Conservation (phyloP, 2,888 invertebrate genomes). For the Nymphalis c-album region DNA sequence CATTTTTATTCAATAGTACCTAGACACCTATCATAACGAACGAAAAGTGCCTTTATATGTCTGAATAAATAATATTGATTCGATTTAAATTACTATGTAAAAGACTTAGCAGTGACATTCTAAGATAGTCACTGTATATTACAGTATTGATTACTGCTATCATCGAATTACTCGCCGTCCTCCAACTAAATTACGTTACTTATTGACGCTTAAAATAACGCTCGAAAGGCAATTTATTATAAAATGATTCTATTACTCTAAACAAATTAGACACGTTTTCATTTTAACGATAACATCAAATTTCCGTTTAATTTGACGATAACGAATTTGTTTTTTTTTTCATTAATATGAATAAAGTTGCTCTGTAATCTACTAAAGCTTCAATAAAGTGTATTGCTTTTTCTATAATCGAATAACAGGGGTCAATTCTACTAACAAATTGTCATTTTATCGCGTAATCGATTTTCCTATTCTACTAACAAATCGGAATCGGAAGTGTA, state of each 20-base stretch:
- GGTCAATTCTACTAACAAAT: too few species aligned
- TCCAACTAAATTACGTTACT: conserved; percentile 30
- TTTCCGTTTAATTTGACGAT: background rate
- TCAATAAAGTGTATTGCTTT: background rate
- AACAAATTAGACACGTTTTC: conserved; percentile 9
- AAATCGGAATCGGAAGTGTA: too few species aligned
- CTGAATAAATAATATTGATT: too few species aligned
- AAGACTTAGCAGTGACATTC: conserved; percentile 9
- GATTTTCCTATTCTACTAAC: too few species aligned
- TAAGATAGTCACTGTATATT: conserved; percentile 42
- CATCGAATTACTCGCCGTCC: conserved; percentile 51
- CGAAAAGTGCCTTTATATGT: too few species aligned
- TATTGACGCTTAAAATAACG: conserved; percentile 27
- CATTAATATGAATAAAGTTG: background rate
- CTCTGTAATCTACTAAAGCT: background rate
- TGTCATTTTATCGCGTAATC: too few species aligned
- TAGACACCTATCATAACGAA: too few species aligned
- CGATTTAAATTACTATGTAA: too few species aligned
- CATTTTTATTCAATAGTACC: too few species aligned
- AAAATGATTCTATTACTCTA: conserved; percentile 4
- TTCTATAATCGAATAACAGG: background rate
- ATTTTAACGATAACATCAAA: conserved; percentile 4
- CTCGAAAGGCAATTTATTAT: conserved; percentile 15
- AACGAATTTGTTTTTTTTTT: background rate
- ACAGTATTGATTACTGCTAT: conserved; percentile 51